A percentile compares a stretch with the other conserved stretches of the same genome.
Evolutionary conservation across 1,140 invertebrate species (phyloP).

Genomic region (Papilio aristodemus): DNA sequence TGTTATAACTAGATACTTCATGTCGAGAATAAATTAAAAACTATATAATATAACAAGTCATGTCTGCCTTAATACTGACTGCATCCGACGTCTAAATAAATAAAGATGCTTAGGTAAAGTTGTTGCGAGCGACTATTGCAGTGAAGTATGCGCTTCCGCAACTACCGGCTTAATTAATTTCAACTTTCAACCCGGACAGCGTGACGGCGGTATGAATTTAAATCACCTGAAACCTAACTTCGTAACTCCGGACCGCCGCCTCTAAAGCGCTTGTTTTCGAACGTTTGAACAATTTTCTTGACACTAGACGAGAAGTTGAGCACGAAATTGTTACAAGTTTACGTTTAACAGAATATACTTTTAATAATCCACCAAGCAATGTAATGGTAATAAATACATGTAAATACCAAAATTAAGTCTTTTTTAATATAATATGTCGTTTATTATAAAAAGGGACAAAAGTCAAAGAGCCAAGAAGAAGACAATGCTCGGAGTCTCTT

Average conservation of each 20-base stretch:
- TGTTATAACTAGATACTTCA: too few relatives aligned
- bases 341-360: not conserved
- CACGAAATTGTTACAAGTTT: not conserved
- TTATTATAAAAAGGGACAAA: too few relatives aligned
- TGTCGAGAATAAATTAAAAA: conserved; percentile 26
- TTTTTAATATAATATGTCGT: too few relatives aligned
- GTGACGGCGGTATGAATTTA: conserved; percentile 43
- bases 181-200: conserved; percentile 42
- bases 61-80: conserved; percentile 18
- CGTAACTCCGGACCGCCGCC: not conserved
- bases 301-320: conserved; percentile 25
- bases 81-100: conserved; percentile 33
- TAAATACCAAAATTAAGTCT: too few relatives aligned
- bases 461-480: too few relatives aligned
- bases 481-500: too few relatives aligned
- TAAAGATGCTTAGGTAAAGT: conserved; percentile 32
- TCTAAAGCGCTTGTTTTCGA: conserved; percentile 32
- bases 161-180: conserved; percentile 46
- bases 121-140: conserved; percentile 31
- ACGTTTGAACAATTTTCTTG: conserved; percentile 30
- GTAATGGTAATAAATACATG: too few relatives aligned
- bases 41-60: conserved; percentile 24
- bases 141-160: conserved; percentile 38
- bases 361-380: too few relatives aligned
- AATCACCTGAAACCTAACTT: conserved; percentile 44